Base-by-base conservation (phyloP, 2,888 invertebrate genomes). In the Luffia ferchaultella region DNA sequence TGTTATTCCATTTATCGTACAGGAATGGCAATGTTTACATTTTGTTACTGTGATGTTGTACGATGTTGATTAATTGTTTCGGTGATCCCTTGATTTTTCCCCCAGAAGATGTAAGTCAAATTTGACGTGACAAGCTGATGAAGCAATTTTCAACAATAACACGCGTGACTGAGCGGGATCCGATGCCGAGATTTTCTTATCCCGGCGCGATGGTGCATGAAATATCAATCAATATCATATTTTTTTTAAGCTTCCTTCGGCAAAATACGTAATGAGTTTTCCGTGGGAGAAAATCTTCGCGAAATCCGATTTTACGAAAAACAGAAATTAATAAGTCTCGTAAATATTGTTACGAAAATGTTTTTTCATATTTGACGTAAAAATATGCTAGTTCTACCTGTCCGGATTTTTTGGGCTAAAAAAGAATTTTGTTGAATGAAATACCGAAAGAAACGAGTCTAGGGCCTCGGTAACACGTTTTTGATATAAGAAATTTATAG, bases 141-240 rank as follows among this genome's bases (percentile, higher is more conserved):
- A 30, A 30, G 30, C 30, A 30, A 30, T 69, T 67, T 67, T 73
- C 63, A 70, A 62, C 65, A 72, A 73, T 73, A 64, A 62, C 65
- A 59, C 67, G 69, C 64, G 58, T 62, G 68, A 63, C 60, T 70
- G 67, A 68, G 67, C 67, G 30, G 5, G 30, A 3, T 12, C 30
- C 30, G 30, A 3, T 12, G 30, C 30, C 30, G 30, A 3, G 5
- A 3, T 12, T 30, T 12, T 30, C 30, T 30, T 30, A 3, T 30
- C 30, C 30, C 5, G 5, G 30, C 30, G 30, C 30, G 30, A 30
- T 30, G 30, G 30, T 12, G 30, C 30, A 12, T 30, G 30, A 30
- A 30, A 30, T 30, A 30, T 30, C 30, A 30, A 30, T 30, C 30
- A 30, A 30, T 30, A 30, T 30, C 30, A 30, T 30, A 30, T 30